Percentiles rank a stretch among this genome's conserved stretches.
These are phyloP conservation scores for Chlorodrepanis virens DNA, from an alignment of 2,113 vertebrate species.

Conservation along the genomic window DNA sequence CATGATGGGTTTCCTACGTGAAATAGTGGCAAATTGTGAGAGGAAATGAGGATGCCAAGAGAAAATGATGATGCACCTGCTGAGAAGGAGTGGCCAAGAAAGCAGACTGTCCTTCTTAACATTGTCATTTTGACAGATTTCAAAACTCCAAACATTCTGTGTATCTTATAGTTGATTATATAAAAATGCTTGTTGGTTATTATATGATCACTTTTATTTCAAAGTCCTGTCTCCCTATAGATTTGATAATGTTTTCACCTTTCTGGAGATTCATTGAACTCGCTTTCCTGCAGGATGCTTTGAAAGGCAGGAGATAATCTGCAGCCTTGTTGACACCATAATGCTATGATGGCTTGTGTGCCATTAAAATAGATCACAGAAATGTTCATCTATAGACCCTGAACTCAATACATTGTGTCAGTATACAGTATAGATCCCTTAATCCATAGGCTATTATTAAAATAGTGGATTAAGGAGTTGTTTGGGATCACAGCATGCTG, in stretches of 20 bases:
- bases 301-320: constrained; percentile 34
- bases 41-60: background rate
- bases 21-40: background rate
- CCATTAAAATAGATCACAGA: constrained; percentile 23
- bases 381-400: background rate
- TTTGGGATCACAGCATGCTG: constrained; percentile 23
- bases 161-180: background rate
- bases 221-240: background rate
- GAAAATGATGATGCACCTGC: background rate
- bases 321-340: background rate
- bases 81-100: background rate
- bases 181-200: background rate
- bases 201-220: background rate
- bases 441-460: constrained; percentile 55
- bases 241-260: background rate
- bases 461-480: constrained; percentile 53
- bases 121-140: background rate
- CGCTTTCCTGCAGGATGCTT: background rate
- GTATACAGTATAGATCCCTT: constrained; percentile 25
- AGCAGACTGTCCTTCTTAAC: background rate
- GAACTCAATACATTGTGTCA: background rate
- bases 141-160: background rate
- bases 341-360: background rate
- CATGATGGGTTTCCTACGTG: background rate
- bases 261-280: background rate